Percentiles rank a stretch among this genome's conserved stretches.
These are phyloP conservation scores for Andinoacara biseriatus DNA, from an alignment of 2,113 vertebrate genomes.

Conservation along the genomic window DNA sequence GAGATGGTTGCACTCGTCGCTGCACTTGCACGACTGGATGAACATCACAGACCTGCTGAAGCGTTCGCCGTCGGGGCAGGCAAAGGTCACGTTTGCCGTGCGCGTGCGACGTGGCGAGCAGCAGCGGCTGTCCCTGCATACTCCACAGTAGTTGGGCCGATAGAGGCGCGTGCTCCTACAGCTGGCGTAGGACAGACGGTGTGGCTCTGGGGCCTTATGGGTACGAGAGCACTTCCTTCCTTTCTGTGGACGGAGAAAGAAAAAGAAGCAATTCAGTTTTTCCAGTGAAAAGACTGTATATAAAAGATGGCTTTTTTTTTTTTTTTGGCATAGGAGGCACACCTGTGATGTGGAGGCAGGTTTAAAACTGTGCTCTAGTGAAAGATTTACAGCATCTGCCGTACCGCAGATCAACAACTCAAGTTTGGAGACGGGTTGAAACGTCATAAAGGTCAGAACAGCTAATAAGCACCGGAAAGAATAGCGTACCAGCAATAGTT, in stretches of 20 bases:
- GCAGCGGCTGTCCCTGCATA: constrained; percentile 84
- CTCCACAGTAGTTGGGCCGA: constrained; percentile 83
- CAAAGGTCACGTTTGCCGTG: constrained; percentile 79
- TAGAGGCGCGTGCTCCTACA: constrained; percentile 83
- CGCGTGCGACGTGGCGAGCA: constrained; percentile 83
- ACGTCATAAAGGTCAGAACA: constrained; percentile 41
- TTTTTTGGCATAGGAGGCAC: neutral
- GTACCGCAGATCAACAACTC: neutral
- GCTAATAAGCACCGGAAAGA: constrained; percentile 16
- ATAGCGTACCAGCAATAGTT: constrained; percentile 16
- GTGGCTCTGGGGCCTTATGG: constrained; percentile 82
- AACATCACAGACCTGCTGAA: constrained; percentile 83
- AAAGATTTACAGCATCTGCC: neutral
- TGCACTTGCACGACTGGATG: constrained; percentile 86
- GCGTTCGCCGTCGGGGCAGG: constrained; percentile 78
- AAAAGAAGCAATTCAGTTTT: neutral
- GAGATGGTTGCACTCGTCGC: constrained; percentile 79
- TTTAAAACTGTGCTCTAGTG: neutral
- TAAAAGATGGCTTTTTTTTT: neutral
- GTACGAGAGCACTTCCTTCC: constrained; percentile 85
- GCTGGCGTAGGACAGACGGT: constrained; percentile 80
- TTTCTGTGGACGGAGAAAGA: constrained; percentile 71
- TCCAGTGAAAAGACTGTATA: neutral
- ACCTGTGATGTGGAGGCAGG: neutral
- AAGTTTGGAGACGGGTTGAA: constrained; percentile 2